These are phyloP conservation scores for Leucozona laternaria DNA, from an alignment of 2,888 invertebrate species.

Conservation along the genomic window DNA sequence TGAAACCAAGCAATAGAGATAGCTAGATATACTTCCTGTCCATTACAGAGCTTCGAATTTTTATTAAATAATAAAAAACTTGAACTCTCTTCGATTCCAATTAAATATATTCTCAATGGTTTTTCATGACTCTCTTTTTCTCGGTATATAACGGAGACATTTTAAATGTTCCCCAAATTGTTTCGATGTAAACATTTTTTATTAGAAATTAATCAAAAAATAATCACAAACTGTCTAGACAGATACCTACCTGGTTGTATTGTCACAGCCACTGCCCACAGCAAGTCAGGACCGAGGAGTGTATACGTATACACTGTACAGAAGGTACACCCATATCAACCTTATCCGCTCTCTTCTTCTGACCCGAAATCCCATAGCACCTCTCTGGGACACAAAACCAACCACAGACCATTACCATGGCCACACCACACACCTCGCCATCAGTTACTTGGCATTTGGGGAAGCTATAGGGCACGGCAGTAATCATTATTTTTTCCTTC, in stretches of 20 bases:
- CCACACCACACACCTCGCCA: slow-evolving; percentile 10
- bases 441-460: slow-evolving; percentile 13
- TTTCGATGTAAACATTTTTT: slow-evolving; percentile 9
- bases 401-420: slow-evolving; percentile 39
- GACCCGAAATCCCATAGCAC: slow-evolving; percentile 25
- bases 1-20: too few relatives aligned
- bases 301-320: not conserved
- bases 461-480: slow-evolving; percentile 17
- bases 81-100: not conserved
- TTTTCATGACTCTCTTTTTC: not conserved
- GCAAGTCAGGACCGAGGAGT: not conserved
- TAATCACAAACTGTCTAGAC: slow-evolving; percentile 72
- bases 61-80: not conserved
- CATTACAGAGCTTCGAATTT: too few relatives aligned
- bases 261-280: slow-evolving; percentile 28
- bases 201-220: slow-evolving; percentile 61
- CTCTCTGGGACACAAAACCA: slow-evolving; percentile 25
- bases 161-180: not conserved
- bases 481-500: slow-evolving; percentile 41
- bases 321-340: not conserved
- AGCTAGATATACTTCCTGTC: too few relatives aligned
- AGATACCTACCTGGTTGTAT: slow-evolving; percentile 40
- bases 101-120: not conserved
- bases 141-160: not conserved
- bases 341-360: slow-evolving; percentile 5